These are phyloP conservation scores for Druceiella hillmani DNA, from an alignment of 2,888 invertebrate species.

Conservation along the genomic window DNA sequence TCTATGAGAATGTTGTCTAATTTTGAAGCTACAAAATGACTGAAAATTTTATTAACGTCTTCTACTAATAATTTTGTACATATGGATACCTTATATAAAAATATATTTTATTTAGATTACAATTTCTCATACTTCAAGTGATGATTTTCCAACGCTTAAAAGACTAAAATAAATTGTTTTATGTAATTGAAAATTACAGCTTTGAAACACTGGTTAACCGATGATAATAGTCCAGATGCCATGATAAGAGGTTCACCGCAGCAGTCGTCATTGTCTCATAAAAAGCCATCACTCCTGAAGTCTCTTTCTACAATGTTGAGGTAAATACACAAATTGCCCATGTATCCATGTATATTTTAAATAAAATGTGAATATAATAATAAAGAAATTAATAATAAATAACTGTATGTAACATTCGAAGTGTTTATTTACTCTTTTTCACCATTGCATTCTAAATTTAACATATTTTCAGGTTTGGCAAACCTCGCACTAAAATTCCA, in stretches of 20 bases:
- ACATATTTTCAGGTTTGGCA: conserved; percentile 46
- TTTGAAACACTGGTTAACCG: conserved; percentile 76
- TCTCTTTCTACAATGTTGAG: conserved; percentile 74
- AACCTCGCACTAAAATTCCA: conserved; percentile 39
- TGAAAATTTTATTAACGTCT: too few relatives aligned
- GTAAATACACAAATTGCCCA: conserved; percentile 33
- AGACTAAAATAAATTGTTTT: too few relatives aligned
- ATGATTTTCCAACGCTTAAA: too few relatives aligned
- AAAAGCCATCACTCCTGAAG: conserved; percentile 74
- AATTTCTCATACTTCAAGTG: too few relatives aligned
- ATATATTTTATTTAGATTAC: too few relatives aligned
- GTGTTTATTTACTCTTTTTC: not conserved
- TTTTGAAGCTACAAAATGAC: too few relatives aligned
- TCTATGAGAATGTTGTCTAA: too few relatives aligned
- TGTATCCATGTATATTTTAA: too few relatives aligned
- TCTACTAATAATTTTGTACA: too few relatives aligned
- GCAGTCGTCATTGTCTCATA: conserved; percentile 71
- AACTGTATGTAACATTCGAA: not conserved
- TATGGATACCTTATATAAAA: too few relatives aligned
- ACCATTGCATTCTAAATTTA: too few relatives aligned
- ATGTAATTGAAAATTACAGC: conserved; percentile 39
- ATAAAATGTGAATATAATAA: conserved; percentile 6
- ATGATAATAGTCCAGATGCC: conserved; percentile 57
- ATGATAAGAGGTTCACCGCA: conserved; percentile 67
- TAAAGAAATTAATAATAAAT: conserved; percentile 9